phyloP scores from a whole-genome alignment of 2,797 vertebrate genomes.

The Tenualosa ilisha region DNA sequence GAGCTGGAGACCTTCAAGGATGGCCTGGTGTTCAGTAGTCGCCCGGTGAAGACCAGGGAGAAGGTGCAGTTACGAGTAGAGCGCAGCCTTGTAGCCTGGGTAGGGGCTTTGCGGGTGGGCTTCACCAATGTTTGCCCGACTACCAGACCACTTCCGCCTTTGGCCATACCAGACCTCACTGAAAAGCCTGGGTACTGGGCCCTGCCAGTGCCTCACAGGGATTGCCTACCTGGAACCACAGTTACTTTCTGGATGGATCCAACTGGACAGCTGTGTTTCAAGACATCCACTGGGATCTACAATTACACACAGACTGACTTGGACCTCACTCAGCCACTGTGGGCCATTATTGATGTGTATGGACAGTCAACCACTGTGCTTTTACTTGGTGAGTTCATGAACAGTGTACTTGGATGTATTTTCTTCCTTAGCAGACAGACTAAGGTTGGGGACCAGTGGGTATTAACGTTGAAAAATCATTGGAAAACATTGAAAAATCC shows the following conservation, averaged over 20 bases:
- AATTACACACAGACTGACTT: conserved; percentile 53
- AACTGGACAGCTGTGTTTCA: conserved; percentile 58
- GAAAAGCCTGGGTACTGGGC: conserved; percentile 69
- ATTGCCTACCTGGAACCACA: conserved; percentile 47
- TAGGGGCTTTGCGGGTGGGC: conserved; percentile 77
- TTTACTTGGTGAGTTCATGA: conserved; percentile 71
- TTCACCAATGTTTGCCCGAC: conserved; percentile 76
- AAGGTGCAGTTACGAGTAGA: conserved; percentile 68
- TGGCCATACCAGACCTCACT: conserved; percentile 77
- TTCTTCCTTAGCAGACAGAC: background rate
- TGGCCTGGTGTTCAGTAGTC: conserved; percentile 80
- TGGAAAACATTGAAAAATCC: background rate
- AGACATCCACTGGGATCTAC: background rate
- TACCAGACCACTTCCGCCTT: conserved; percentile 58
- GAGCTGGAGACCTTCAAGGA: conserved; percentile 60
- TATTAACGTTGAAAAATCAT: too few species aligned
- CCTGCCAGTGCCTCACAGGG: conserved; percentile 45
- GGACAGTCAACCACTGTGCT: conserved; percentile 75
- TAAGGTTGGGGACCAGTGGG: too few species aligned
- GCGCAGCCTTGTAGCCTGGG: conserved; percentile 50
- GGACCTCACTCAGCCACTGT: conserved; percentile 65
- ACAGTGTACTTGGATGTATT: background rate
- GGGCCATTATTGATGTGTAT: conserved; percentile 84
- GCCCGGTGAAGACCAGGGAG: conserved; percentile 66
- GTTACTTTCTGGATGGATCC: conserved; percentile 76